Percentiles rank a stretch among this genome's conserved stretches.
Conservation (phyloP, 2,888 invertebrate species). For the Artemia sinica region DNA sequence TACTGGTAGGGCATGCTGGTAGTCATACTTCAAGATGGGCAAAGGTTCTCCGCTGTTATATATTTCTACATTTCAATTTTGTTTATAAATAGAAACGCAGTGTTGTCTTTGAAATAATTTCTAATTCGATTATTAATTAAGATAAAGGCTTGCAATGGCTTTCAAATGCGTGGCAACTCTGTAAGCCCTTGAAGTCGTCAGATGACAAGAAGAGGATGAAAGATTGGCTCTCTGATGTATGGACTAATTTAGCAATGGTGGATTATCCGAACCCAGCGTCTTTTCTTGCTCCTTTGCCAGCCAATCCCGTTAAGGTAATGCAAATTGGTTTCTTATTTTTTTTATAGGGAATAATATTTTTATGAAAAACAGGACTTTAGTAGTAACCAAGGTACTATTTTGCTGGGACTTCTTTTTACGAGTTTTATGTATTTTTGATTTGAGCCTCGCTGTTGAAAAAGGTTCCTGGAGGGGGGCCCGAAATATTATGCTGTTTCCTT, state of each 20-base stretch:
- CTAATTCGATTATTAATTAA: constrained; percentile 32
- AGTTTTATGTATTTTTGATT: no score
- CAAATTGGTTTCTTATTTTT: constrained; percentile 9
- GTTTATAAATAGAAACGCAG: no score
- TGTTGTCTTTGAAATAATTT: no score
- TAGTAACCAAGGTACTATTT: no score
- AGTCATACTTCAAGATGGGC: no score
- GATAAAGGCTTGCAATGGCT: constrained; percentile 52
- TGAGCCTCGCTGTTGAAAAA: no score
- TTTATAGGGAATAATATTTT: background rate
- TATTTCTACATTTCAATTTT: no score
- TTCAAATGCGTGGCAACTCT: constrained; percentile 53
- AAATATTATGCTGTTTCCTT: no score
- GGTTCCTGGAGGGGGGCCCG: no score
- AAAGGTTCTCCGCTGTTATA: no score
- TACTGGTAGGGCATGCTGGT: no score
- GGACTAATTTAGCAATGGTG: constrained; percentile 71
- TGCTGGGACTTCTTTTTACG: no score
- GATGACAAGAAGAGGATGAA: constrained; percentile 42
- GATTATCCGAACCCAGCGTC: constrained; percentile 79
- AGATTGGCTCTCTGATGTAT: constrained; percentile 52
- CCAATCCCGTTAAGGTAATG: constrained; percentile 52
- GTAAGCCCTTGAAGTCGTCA: constrained; percentile 44
- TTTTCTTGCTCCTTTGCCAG: constrained; percentile 67
- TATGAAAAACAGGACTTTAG: constrained; percentile 16